Conservation (phyloP, 1,140 invertebrate species). For the Drosophila serrata region DNA sequence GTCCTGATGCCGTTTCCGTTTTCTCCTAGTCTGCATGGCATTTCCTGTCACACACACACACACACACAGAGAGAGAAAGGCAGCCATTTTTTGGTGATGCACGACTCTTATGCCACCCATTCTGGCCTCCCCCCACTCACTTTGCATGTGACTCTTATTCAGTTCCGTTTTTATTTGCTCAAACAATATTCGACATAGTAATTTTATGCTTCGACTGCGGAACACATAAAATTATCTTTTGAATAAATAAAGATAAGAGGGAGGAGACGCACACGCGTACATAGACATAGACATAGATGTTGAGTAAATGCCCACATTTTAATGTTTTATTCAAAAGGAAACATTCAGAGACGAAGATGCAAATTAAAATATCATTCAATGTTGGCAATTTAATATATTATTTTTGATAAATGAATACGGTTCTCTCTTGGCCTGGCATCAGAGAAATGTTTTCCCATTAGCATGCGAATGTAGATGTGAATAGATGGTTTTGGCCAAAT, state of each 20-base stretch:
- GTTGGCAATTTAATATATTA: constrained; percentile 84
- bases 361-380: constrained; percentile 84
- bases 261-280: constrained; percentile 38
- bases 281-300: constrained; percentile 24
- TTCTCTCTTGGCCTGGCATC: not conserved
- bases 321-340: constrained; percentile 84
- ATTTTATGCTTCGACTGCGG: constrained; percentile 84
- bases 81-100: constrained; percentile 82
- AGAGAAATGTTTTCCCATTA: constrained; percentile 55
- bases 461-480: constrained; percentile 36
- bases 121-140: constrained; percentile 40
- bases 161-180: constrained; percentile 81
- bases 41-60: constrained; percentile 69
- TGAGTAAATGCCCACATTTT: constrained; percentile 67
- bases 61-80: constrained; percentile 41
- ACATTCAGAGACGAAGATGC: constrained; percentile 79
- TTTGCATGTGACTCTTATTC: constrained; percentile 77
- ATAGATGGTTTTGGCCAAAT: constrained; percentile 19
- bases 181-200: constrained; percentile 84
- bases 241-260: constrained; percentile 84
- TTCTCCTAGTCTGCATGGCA: constrained; percentile 75
- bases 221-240: constrained; percentile 84
- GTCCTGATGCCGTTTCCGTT: constrained; percentile 80
- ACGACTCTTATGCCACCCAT: constrained; percentile 33
- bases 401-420: constrained; percentile 82